Conservation (phyloP, 2,888 invertebrate species). For the Spisula subtruncata region DNA sequence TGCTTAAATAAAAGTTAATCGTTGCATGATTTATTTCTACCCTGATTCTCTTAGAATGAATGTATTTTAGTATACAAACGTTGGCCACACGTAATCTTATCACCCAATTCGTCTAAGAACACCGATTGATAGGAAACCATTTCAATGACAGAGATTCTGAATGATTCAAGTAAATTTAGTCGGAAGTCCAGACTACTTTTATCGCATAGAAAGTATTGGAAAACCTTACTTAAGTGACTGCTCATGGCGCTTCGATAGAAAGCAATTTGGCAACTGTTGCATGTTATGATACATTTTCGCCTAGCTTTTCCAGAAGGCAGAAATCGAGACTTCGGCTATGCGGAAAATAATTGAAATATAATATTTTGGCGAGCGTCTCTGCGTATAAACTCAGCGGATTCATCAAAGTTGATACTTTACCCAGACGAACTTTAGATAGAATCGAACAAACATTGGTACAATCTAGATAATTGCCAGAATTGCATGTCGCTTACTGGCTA, state of each 20-base stretch:
- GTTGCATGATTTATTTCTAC: not conserved
- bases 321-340: not conserved
- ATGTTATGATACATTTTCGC: not conserved
- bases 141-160: slow-evolving; percentile 13
- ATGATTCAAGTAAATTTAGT: slow-evolving; percentile 5
- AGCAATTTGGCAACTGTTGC: slow-evolving; percentile 28
- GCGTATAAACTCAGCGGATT: not conserved
- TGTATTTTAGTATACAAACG: not conserved
- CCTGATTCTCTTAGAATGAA: not conserved
- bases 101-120: not conserved
- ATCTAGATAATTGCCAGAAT: not conserved
- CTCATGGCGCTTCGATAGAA: not conserved
- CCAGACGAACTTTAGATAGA: not conserved
- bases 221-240: not conserved
- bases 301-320: not conserved
- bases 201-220: not conserved
- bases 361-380: slow-evolving; percentile 17
- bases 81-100: not conserved
- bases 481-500: not conserved
- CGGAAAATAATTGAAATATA: slow-evolving; percentile 26
- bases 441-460: not conserved
- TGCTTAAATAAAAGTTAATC: not conserved
- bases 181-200: not conserved
- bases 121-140: not conserved
- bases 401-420: not conserved